Evolutionary conservation across 2,113 vertebrate genomes (phyloP).

Genomic region (Pholis gunnellus): DNA sequence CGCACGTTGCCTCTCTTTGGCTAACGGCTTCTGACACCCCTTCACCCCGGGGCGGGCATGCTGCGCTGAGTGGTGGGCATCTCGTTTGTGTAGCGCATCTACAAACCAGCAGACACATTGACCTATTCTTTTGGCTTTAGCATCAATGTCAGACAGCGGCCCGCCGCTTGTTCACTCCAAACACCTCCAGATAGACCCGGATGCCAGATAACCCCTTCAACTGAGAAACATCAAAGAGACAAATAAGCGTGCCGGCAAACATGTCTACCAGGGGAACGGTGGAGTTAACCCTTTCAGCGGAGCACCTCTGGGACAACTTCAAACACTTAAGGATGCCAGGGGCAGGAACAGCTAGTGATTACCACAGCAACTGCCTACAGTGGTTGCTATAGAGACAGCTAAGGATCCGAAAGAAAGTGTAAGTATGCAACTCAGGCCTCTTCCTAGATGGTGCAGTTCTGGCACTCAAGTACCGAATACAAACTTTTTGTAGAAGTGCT

Average conservation of each 20-base stretch:
- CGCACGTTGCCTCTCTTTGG: slow-evolving; percentile 64
- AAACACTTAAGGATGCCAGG: slow-evolving; percentile 77
- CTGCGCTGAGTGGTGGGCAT: slow-evolving; percentile 69
- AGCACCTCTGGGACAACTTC: slow-evolving; percentile 76
- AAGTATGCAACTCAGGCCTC: slow-evolving; percentile 50
- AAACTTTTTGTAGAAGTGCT: slow-evolving; percentile 77
- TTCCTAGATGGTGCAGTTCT: slow-evolving; percentile 49
- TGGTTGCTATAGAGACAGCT: slow-evolving; percentile 85
- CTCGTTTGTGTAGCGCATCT: slow-evolving; percentile 73
- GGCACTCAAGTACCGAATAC: slow-evolving; percentile 39
- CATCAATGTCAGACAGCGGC: slow-evolving; percentile 79
- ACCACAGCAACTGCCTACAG: slow-evolving; percentile 77
- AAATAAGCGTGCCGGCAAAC: slow-evolving; percentile 66
- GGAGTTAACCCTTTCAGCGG: slow-evolving; percentile 78
- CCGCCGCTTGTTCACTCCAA: slow-evolving; percentile 55
- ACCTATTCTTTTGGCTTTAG: slow-evolving; percentile 85
- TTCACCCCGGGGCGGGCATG: slow-evolving; percentile 58
- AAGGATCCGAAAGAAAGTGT: slow-evolving; percentile 74
- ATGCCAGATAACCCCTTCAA: slow-evolving; percentile 65
- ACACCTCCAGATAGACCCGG: slow-evolving; percentile 72
- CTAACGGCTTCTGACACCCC: slow-evolving; percentile 77
- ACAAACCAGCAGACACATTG: slow-evolving; percentile 82
- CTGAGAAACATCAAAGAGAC: slow-evolving; percentile 76
- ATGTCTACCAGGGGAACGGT: slow-evolving; percentile 52
- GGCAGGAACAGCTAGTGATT: slow-evolving; percentile 73